A percentile compares a stretch with the other conserved stretches of the same genome.
Conservation (phyloP, 1,140 invertebrate species). For the Octopus sinensis region DNA sequence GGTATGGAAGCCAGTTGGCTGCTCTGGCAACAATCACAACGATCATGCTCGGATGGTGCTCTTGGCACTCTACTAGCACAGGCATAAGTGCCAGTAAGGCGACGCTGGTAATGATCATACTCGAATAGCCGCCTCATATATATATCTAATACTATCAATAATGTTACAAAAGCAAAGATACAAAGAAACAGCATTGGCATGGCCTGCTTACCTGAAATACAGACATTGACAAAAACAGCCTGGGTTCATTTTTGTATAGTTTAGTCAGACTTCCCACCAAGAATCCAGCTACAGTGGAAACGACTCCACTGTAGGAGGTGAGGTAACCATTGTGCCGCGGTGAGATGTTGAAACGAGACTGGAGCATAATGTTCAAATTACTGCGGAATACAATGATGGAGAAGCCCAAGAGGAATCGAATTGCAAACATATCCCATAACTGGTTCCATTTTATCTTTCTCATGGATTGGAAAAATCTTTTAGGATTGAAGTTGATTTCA, state of each 20-base stretch:
- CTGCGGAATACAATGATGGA: conserved; percentile 53
- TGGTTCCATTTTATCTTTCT: conserved; percentile 46
- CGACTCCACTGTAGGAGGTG: conserved; percentile 51
- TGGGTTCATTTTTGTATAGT: conserved; percentile 44
- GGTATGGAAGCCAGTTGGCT: too few species aligned
- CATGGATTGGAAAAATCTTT: conserved; percentile 36
- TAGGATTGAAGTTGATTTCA: conserved; percentile 37
- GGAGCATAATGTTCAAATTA: conserved; percentile 49
- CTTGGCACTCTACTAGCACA: too few species aligned
- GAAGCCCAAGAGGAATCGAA: conserved; percentile 56
- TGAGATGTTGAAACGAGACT: conserved; percentile 46
- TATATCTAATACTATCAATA: too few species aligned
- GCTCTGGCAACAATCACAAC: too few species aligned
- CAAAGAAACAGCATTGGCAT: conserved; percentile 30
- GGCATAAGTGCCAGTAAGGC: too few species aligned
- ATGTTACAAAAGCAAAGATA: conserved; percentile 19
- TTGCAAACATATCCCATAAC: conserved; percentile 54
- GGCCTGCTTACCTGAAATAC: conserved; percentile 33
- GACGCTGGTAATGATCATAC: too few species aligned
- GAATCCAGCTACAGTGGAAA: conserved; percentile 50
- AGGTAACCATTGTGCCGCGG: conserved; percentile 52
- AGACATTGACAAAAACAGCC: conserved; percentile 44
- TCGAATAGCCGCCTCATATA: too few species aligned
- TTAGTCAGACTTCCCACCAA: conserved; percentile 47
- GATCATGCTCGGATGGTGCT: too few species aligned